Evolutionary conservation across 2,888 invertebrate genomes (phyloP).

Genomic region (Torymus tubicola): DNA sequence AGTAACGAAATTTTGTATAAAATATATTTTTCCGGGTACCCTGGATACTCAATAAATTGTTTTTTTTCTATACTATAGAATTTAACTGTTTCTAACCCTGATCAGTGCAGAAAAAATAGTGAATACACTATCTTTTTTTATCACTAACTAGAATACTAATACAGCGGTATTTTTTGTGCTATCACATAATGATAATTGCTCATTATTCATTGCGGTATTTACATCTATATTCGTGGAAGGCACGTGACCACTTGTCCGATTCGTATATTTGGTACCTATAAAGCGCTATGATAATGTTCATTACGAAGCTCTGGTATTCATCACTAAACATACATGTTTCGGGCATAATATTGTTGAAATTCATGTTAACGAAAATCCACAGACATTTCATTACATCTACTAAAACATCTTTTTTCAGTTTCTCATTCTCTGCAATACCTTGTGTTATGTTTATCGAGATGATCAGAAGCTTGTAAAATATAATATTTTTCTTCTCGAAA

Average conservation of each 20-base stretch:
- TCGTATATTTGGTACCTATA: constrained; percentile 34
- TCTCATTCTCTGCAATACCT: not conserved
- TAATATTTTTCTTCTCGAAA: constrained; percentile 45
- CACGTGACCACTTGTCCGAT: constrained; percentile 44
- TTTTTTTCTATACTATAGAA: too few relatives aligned
- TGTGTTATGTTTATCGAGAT: constrained; percentile 48
- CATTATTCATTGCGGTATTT: not conserved
- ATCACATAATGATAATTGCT: constrained; percentile 23
- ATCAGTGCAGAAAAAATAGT: constrained; percentile 1
- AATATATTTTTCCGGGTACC: not conserved
- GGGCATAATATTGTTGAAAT: constrained; percentile 30
- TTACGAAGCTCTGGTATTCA: constrained; percentile 26
- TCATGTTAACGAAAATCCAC: constrained; percentile 49
- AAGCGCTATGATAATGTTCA: constrained; percentile 45
- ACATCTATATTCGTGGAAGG: constrained; percentile 43
- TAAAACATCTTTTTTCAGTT: constrained; percentile 19
- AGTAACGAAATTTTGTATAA: not conserved
- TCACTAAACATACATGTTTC: constrained; percentile 30
- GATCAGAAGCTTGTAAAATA: constrained; percentile 54
- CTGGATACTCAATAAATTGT: not conserved
- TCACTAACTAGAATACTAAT: not conserved
- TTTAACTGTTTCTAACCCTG: too few relatives aligned
- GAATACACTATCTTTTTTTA: constrained; percentile 6
- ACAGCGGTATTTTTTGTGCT: not conserved
- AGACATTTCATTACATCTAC: constrained; percentile 40